A percentile compares a stretch with the other conserved stretches of the same genome.
phyloP scores from a whole-genome alignment of 1,140 invertebrate genomes.

The Cataglyphis hispanica region DNA sequence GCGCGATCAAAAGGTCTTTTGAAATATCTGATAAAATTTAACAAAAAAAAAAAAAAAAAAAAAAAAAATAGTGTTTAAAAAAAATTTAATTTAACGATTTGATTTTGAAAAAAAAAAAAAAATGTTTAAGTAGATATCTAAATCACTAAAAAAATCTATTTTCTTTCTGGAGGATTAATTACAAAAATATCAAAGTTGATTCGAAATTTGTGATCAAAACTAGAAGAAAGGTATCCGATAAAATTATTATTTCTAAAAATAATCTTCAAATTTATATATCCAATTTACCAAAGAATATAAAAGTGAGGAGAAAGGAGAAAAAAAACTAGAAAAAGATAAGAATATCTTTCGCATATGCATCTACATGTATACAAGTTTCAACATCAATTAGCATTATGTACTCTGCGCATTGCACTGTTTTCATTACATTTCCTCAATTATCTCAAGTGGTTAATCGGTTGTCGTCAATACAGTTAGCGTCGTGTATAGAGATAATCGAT shows the following conservation, averaged over 20 bases:
- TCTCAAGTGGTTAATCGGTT: constrained; percentile 8
- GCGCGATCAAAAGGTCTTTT: neutral
- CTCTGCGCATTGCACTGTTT: neutral
- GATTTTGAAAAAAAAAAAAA: too few species aligned
- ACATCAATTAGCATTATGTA: neutral
- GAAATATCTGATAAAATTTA: neutral
- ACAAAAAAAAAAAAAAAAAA: neutral
- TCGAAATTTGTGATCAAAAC: neutral
- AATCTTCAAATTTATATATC: neutral
- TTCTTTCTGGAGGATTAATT: neutral
- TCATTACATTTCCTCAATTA: constrained; percentile 26
- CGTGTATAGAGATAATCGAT: constrained; percentile 34
- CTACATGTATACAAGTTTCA: neutral
- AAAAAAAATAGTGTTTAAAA: too few species aligned
- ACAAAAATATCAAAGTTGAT: neutral
- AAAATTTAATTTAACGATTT: too few species aligned
- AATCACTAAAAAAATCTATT: constrained; percentile 2
- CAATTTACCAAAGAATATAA: neutral
- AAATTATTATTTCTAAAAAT: constrained; percentile 6
- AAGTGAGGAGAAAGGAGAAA: neutral
- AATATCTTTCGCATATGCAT: neutral
- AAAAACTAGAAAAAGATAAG: too few species aligned
- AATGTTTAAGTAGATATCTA: too few species aligned
- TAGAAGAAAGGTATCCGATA: neutral
- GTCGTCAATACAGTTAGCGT: neutral